Conservation (phyloP, 2,113 vertebrate species). For the Brienomyrus longianalis region DNA sequence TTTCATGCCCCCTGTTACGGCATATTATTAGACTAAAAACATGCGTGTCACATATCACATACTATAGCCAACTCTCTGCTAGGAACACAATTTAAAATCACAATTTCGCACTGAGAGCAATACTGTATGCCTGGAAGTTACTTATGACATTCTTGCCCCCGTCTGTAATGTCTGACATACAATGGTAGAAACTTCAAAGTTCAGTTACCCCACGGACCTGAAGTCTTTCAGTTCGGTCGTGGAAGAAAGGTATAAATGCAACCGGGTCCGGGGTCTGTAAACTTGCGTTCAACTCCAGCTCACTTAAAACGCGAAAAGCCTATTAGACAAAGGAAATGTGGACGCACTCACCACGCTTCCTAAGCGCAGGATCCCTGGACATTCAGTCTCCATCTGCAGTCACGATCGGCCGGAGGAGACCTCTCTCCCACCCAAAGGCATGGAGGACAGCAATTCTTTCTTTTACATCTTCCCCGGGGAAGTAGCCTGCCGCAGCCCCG, state of each 20-base stretch:
- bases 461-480: not conserved
- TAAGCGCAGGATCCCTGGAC: not conserved
- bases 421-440: not conserved
- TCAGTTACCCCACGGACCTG: not conserved
- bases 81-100: not conserved
- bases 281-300: not conserved
- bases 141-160: not conserved
- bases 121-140: not conserved
- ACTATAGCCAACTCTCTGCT: not conserved
- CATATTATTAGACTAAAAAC: not conserved
- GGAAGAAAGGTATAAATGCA: not conserved
- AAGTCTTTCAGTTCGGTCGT: not conserved
- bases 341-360: not conserved
- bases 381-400: not conserved
- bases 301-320: not conserved
- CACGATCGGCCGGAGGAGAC: not conserved
- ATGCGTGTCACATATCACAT: not conserved
- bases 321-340: not conserved
- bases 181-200: not conserved
- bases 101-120: not conserved
- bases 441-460: not conserved
- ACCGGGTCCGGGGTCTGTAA: not conserved
- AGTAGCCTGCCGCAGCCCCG: not conserved
- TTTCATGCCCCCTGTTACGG: not conserved
- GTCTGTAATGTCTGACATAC: not conserved